A percentile compares a stretch with the other conserved stretches of the same genome.
phyloP scores from a whole-genome alignment of 2,888 invertebrate species.

The Fragum sueziense region DNA sequence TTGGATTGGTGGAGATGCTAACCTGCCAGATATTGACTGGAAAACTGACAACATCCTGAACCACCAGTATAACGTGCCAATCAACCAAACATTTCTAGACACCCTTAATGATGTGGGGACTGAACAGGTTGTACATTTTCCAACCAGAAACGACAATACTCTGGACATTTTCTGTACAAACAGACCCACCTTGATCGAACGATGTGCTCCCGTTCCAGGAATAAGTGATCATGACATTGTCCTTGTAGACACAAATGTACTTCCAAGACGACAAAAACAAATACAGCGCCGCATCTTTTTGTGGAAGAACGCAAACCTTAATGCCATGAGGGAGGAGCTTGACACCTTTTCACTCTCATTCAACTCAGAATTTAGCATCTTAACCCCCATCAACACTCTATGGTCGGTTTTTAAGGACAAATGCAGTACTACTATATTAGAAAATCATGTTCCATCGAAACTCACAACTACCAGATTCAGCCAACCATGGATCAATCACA shows the following conservation, averaged over 20 bases:
- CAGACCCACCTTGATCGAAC: slow-evolving; percentile 14
- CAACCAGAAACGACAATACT: slow-evolving; percentile 24
- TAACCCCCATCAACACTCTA: not conserved
- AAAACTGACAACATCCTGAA: not conserved
- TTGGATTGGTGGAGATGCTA: slow-evolving; percentile 18
- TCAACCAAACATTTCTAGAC: slow-evolving; percentile 32
- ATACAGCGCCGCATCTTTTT: slow-evolving; percentile 1
- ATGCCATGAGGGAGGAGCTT: slow-evolving; percentile 18
- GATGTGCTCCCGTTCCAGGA: slow-evolving; percentile 21
- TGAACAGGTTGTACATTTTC: slow-evolving; percentile 28
- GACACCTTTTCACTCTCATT: slow-evolving; percentile 12
- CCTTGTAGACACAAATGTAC: not conserved
- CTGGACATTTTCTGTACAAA: slow-evolving; percentile 30
- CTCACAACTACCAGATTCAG: not conserved
- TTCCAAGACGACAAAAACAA: not conserved
- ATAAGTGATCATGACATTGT: slow-evolving; percentile 21
- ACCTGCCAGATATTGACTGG: slow-evolving; percentile 17
- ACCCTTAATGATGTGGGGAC: slow-evolving; percentile 8
- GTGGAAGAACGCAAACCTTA: slow-evolving; percentile 23
- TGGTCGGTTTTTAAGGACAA: not conserved
- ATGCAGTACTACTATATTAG: not conserved
- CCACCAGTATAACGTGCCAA: slow-evolving; percentile 16
- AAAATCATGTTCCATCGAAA: not conserved
- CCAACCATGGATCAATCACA: slow-evolving; percentile 2
- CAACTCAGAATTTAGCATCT: not conserved